Conservation (phyloP, 2,797 vertebrate genomes). For the Sebastes flavidus region DNA sequence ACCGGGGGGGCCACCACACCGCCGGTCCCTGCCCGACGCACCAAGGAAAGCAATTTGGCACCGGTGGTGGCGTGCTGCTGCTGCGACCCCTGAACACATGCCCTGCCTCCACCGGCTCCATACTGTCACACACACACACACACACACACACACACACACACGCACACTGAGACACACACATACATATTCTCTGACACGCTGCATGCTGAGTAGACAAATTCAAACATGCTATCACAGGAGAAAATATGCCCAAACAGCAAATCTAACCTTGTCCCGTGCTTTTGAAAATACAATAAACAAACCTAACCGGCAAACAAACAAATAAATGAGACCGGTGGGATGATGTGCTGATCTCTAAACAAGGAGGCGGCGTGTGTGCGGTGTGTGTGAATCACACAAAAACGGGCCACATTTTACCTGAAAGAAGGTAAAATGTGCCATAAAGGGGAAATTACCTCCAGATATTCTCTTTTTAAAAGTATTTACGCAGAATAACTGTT, state of each 20-base stretch:
- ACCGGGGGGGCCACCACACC: neutral
- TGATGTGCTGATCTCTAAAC: constrained; percentile 50
- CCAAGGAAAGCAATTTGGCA: constrained; percentile 82
- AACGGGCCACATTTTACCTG: constrained; percentile 15
- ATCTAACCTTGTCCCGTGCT: constrained; percentile 71
- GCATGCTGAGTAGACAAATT: constrained; percentile 85
- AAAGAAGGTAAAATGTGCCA: constrained; percentile 7
- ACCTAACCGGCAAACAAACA: constrained; percentile 77
- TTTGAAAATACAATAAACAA: constrained; percentile 77
- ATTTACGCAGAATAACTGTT: neutral
- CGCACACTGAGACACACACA: constrained; percentile 62
- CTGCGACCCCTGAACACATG: constrained; percentile 67
- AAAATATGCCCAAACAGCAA: constrained; percentile 82
- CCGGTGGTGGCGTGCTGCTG: constrained; percentile 37
- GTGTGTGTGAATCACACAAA: neutral
- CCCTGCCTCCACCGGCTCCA: constrained; percentile 61
- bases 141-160: constrained; percentile 59
- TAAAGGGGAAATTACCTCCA: constrained; percentile 17
- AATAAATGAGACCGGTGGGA: constrained; percentile 53
- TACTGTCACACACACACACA: constrained; percentile 34
- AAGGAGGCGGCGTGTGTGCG: neutral
- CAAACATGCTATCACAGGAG: constrained; percentile 84
- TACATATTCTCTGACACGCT: constrained; percentile 72
- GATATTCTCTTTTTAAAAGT: neutral
- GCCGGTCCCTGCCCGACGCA: constrained; percentile 38